Evolutionary conservation across 2,113 vertebrate genomes (phyloP).

Genomic region (Reinhardtius hippoglossoides): DNA sequence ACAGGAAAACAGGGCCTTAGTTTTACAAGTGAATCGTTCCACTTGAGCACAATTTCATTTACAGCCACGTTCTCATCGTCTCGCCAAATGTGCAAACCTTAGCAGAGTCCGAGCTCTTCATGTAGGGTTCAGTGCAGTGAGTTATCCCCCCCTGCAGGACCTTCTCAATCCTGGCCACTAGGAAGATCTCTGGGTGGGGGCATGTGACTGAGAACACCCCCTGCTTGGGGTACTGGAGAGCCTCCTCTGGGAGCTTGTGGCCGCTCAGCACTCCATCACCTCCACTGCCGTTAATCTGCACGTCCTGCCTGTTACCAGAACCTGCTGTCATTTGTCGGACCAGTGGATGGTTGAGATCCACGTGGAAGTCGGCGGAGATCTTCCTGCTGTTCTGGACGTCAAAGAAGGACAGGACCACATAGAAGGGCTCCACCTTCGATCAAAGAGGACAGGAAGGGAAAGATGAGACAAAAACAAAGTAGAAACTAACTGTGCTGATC

Average conservation of each 20-base stretch:
- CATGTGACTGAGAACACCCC: constrained; percentile 96
- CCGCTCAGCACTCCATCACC: constrained; percentile 64
- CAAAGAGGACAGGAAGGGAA: background rate
- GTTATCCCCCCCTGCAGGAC: constrained; percentile 95
- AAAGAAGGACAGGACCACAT: constrained; percentile 93
- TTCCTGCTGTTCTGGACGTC: constrained; percentile 94
- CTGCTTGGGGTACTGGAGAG: constrained; percentile 91
- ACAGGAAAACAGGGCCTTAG: constrained; percentile 4
- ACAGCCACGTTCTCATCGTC: background rate
- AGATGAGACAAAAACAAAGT: background rate
- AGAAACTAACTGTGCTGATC: constrained; percentile 1
- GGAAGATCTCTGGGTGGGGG: constrained; percentile 96
- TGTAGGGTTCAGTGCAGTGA: constrained; percentile 98
- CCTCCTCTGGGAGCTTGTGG: constrained; percentile 80
- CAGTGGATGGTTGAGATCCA: constrained; percentile 92
- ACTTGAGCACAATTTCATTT: background rate
- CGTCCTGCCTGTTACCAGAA: constrained; percentile 26
- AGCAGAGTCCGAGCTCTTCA: constrained; percentile 95
- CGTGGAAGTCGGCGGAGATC: constrained; percentile 97
- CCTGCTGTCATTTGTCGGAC: constrained; percentile 89
- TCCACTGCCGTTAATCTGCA: constrained; percentile 79
- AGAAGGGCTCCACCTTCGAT: constrained; percentile 95
- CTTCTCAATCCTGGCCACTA: constrained; percentile 96
- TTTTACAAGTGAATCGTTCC: background rate
- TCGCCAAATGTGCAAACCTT: constrained; percentile 85